Evolutionary conservation across 2,797 vertebrate genomes (phyloP).

Genomic region (Naso thynnoides): DNA sequence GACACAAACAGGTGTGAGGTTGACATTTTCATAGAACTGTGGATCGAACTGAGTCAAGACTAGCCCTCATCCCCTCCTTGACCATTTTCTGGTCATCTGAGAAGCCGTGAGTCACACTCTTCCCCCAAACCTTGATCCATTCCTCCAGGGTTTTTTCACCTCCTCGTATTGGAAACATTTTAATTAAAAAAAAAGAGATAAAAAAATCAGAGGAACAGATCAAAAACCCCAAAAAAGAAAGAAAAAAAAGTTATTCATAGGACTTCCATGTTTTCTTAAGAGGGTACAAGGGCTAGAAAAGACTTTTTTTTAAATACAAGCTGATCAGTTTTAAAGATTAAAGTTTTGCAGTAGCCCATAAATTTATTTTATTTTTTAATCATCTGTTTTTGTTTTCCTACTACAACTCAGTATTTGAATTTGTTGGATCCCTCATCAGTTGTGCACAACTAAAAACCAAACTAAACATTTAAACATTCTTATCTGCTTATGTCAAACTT

Average conservation of each 20-base stretch:
- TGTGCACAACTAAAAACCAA: slow-evolving; percentile 20
- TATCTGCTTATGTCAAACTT: slow-evolving; percentile 13
- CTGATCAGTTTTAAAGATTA: not conserved
- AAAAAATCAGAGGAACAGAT: no score
- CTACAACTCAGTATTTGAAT: not conserved
- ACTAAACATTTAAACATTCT: slow-evolving; percentile 5
- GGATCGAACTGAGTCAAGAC: not conserved
- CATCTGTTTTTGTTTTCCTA: not conserved
- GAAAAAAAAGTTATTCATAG: no score
- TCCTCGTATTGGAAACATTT: no score
- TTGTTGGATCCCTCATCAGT: slow-evolving; percentile 13
- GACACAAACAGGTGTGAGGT: slow-evolving; percentile 60
- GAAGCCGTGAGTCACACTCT: no score
- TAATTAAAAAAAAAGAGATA: no score
- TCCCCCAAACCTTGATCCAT: no score
- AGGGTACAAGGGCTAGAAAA: no score
- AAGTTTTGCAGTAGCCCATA: not conserved
- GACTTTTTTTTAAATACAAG: slow-evolving; percentile 3
- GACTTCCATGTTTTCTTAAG: no score
- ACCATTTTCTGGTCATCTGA: no score
- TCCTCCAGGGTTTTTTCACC: no score
- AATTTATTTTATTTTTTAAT: not conserved
- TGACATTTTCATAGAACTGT: slow-evolving; percentile 13
- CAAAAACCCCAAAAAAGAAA: no score
- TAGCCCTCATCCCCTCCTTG: no score